Conservation (phyloP, 2,888 invertebrate genomes). For the Hemaris fuciformis region DNA sequence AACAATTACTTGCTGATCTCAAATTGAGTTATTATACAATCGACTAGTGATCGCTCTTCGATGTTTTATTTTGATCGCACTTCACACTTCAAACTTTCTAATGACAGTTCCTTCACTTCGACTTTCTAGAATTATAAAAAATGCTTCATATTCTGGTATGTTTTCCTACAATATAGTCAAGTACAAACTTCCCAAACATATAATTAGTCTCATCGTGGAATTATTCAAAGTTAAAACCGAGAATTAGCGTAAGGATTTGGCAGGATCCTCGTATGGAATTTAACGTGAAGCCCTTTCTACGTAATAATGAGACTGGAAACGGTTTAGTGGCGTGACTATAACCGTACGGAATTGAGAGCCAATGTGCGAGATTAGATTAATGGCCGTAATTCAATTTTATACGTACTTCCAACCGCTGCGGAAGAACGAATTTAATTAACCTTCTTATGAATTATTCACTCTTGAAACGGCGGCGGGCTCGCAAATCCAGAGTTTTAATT, state of each 20-base stretch:
- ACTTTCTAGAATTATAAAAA: too few species aligned
- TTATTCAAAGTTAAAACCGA: conserved; percentile 4
- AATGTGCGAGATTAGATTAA: conserved; percentile 40
- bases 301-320: conserved; percentile 24
- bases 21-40: too few species aligned
- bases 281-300: not conserved
- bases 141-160: too few species aligned
- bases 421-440: conserved; percentile 60
- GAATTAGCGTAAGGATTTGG: conserved; percentile 4
- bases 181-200: not conserved
- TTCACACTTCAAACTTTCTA: too few species aligned
- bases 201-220: not conserved
- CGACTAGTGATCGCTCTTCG: too few species aligned
- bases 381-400: conserved; percentile 45
- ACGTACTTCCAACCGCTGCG: conserved; percentile 37
- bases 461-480: conserved; percentile 44
- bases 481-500: conserved; percentile 58
- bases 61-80: too few species aligned
- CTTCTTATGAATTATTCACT: conserved; percentile 61
- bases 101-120: too few species aligned
- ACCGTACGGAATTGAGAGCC: conserved; percentile 20
- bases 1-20: too few species aligned
- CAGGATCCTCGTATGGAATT: not conserved
- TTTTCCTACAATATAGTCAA: not conserved
- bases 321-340: conserved; percentile 23